A percentile compares a stretch with the other conserved stretches of the same genome.
Evolutionary conservation across 2,888 invertebrate species (phyloP).

Genomic region (Trichopoda pennipes): DNA sequence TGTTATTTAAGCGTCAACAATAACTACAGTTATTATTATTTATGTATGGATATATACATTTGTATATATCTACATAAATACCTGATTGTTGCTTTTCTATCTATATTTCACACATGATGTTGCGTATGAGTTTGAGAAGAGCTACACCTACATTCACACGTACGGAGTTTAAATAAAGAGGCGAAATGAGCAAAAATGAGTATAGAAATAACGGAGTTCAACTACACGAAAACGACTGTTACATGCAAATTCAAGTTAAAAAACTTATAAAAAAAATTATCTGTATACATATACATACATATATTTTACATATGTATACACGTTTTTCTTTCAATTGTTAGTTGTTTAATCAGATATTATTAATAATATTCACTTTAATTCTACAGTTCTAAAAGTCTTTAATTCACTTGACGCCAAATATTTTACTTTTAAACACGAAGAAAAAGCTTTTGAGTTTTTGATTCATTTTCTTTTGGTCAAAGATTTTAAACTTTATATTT

Average conservation of each 20-base stretch:
- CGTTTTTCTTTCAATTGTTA: not conserved
- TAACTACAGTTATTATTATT: not conserved
- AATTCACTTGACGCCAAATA: not conserved
- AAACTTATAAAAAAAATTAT: not conserved
- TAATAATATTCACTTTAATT: constrained; percentile 8
- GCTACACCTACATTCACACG: constrained; percentile 67
- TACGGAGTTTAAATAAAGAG: constrained; percentile 25
- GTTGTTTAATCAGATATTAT: not conserved
- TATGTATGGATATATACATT: not conserved
- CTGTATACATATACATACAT: constrained; percentile 3
- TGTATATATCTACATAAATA: not conserved
- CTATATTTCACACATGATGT: not conserved
- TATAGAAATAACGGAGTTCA: constrained; percentile 54
- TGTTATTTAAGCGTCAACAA: constrained; percentile 1
- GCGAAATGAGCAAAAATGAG: constrained; percentile 42
- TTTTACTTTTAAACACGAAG: not conserved
- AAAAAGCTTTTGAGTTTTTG: not conserved
- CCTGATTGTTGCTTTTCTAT: constrained; percentile 48
- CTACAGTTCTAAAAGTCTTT: not conserved
- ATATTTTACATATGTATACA: not conserved
- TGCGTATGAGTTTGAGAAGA: constrained; percentile 7
- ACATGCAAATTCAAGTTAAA: constrained; percentile 51
- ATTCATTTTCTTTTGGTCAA: constrained; percentile 22
- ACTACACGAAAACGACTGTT: constrained; percentile 54
- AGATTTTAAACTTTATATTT: constrained; percentile 21